phyloP scores from a whole-genome alignment of 92 coral and sea anemone genomes.

The Pocillopora meandrina region DNA sequence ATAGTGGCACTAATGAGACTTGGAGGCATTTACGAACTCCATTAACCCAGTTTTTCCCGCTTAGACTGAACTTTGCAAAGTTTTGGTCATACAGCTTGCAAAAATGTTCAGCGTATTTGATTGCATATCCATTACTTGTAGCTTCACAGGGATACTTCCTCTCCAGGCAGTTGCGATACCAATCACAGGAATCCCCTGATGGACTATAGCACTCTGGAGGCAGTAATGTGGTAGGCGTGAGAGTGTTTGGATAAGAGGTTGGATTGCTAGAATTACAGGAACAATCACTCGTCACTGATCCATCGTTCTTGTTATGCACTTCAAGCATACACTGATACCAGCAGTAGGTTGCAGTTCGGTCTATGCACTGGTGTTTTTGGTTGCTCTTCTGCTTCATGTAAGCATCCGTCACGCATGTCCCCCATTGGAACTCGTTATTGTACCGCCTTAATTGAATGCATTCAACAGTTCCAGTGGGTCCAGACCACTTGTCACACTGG shows the following conservation, averaged over 20 bases:
- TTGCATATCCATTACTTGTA: conserved; percentile 54
- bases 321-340: conserved; percentile 83
- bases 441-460: neutral
- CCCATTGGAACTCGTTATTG: conserved; percentile 70
- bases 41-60: conserved; percentile 59
- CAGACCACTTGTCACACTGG: neutral
- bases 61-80: conserved; percentile 1
- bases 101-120: conserved; percentile 58
- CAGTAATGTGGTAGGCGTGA: conserved; percentile 22
- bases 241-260: neutral
- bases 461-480: neutral
- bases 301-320: conserved; percentile 38
- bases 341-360: conserved; percentile 42
- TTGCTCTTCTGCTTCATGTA: conserved; percentile 65
- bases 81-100: conserved; percentile 39
- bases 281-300: conserved; percentile 53
- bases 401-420: conserved; percentile 63
- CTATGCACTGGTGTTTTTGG: conserved; percentile 31
- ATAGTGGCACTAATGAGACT: conserved; percentile 53
- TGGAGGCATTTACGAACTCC: conserved; percentile 65
- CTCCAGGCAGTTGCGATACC: conserved; percentile 63
- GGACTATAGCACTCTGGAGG: conserved; percentile 66
- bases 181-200: conserved; percentile 46
- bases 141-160: conserved; percentile 62
- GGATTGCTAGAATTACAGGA: conserved; percentile 41